Evolutionary conservation across 2,797 vertebrate species (phyloP).

Genomic region (Urophycis tenuis): DNA sequence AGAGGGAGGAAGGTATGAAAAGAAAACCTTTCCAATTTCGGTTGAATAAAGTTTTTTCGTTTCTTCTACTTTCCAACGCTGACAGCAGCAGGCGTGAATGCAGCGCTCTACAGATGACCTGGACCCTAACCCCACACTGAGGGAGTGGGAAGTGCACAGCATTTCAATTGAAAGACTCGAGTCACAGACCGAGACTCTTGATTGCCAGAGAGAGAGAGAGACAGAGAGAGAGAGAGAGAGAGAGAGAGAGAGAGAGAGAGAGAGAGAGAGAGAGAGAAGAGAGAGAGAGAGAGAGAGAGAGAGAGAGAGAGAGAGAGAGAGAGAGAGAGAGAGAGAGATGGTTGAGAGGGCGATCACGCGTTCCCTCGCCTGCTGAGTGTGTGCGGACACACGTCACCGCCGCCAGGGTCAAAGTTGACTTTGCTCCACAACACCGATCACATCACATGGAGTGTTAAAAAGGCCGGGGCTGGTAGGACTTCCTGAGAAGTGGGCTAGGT

Average conservation of each 20-base stretch:
- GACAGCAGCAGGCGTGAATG: too few relatives aligned
- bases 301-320: not conserved
- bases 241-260: not conserved
- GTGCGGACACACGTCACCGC: not conserved
- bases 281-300: not conserved
- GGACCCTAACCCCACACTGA: too few relatives aligned
- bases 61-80: too few relatives aligned
- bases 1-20: too few relatives aligned
- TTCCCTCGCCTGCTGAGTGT: not conserved
- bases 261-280: not conserved
- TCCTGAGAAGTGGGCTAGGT: not conserved
- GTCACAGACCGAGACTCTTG: not conserved
- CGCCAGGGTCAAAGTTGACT: not conserved
- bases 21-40: too few relatives aligned
- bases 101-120: too few relatives aligned
- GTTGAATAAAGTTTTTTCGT: too few relatives aligned
- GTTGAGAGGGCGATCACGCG: too few relatives aligned
- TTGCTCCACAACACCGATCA: not conserved
- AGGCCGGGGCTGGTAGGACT: not conserved
- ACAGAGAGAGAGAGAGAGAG: not conserved
- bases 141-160: not conserved
- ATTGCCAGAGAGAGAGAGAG: not conserved
- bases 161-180: not conserved
- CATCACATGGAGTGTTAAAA: not conserved
- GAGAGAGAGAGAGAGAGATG: not conserved